phyloP scores from a whole-genome alignment of 1,140 invertebrate genomes.

The Drosophila parabipectinata region DNA sequence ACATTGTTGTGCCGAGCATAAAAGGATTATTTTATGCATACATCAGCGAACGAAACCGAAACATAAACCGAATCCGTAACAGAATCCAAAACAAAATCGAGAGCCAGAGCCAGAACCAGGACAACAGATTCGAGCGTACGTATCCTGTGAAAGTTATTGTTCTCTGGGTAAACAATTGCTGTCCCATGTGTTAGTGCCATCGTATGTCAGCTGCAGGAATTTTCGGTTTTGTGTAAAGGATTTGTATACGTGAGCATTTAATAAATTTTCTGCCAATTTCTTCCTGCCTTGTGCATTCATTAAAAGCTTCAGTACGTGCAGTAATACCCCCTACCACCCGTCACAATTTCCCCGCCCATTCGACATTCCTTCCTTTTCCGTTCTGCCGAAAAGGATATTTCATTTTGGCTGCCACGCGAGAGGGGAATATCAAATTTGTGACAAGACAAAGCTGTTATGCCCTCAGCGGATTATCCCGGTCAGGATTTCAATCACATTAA shows the following conservation, averaged over 20 bases:
- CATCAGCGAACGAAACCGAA: slow-evolving; percentile 60
- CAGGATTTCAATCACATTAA: slow-evolving; percentile 48
- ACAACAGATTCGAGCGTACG: slow-evolving; percentile 49
- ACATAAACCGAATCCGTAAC: slow-evolving; percentile 14
- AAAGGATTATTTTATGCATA: slow-evolving; percentile 83
- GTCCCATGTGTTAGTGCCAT: slow-evolving; percentile 55
- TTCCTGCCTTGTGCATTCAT: slow-evolving; percentile 65
- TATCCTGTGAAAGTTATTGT: slow-evolving; percentile 80
- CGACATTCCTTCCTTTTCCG: slow-evolving; percentile 2
- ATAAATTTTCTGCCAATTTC: slow-evolving; percentile 81
- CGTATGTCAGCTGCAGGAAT: slow-evolving; percentile 74
- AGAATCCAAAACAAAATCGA: slow-evolving; percentile 34
- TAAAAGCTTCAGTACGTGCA: slow-evolving; percentile 54
- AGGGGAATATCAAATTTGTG: slow-evolving; percentile 25
- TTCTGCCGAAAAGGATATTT: slow-evolving; percentile 12
- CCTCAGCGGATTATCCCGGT: slow-evolving; percentile 29
- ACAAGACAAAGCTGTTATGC: slow-evolving; percentile 32
- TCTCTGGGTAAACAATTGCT: slow-evolving; percentile 77
- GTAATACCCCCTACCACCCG: not conserved
- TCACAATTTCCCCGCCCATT: not conserved
- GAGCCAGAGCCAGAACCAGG: slow-evolving; percentile 27
- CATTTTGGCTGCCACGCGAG: slow-evolving; percentile 5
- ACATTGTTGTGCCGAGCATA: slow-evolving; percentile 79
- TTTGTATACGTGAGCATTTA: slow-evolving; percentile 82
- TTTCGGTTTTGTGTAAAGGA: slow-evolving; percentile 79